Evolutionary conservation across 1,140 invertebrate genomes (phyloP).

Genomic region (Drosophila neocordata): DNA sequence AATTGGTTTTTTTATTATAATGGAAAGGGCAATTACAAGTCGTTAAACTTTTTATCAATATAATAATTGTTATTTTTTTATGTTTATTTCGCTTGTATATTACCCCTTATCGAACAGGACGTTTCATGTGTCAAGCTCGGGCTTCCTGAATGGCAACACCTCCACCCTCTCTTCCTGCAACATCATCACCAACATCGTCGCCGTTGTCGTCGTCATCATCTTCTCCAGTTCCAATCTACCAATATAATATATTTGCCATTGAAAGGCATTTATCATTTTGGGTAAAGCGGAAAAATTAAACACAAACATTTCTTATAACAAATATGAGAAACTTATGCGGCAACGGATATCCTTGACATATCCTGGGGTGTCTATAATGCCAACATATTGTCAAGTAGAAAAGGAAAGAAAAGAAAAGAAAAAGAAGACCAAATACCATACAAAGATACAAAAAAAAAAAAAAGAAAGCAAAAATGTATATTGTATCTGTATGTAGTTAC

Average conservation of each 20-base stretch:
- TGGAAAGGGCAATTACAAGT: conserved; percentile 36
- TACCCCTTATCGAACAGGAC: conserved; percentile 44
- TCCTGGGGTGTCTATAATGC: conserved; percentile 38
- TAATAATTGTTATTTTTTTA: conserved; percentile 5
- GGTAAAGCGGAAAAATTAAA: conserved; percentile 69
- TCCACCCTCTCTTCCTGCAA: conserved; percentile 18
- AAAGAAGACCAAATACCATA: no score
- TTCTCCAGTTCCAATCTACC: not conserved
- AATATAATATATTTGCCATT: conserved; percentile 16
- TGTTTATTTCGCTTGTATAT: not conserved
- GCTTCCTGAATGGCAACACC: conserved; percentile 63
- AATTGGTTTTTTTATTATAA: not conserved
- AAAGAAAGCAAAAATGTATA: no score
- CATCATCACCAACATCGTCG: conserved; percentile 2
- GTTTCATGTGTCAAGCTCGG: conserved; percentile 69
- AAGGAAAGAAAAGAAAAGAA: no score
- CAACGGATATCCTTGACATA: conserved; percentile 78
- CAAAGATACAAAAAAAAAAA: no score
- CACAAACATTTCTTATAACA: conserved; percentile 27
- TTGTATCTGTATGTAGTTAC: no score
- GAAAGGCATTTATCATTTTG: conserved; percentile 69
- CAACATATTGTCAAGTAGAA: conserved; percentile 28
- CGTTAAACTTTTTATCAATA: not conserved
- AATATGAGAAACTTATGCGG: conserved; percentile 54
- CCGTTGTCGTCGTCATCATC: conserved; percentile 17